Evolutionary conservation across 1,140 invertebrate genomes (phyloP).

Genomic region (Holcopasites calliopsidis): DNA sequence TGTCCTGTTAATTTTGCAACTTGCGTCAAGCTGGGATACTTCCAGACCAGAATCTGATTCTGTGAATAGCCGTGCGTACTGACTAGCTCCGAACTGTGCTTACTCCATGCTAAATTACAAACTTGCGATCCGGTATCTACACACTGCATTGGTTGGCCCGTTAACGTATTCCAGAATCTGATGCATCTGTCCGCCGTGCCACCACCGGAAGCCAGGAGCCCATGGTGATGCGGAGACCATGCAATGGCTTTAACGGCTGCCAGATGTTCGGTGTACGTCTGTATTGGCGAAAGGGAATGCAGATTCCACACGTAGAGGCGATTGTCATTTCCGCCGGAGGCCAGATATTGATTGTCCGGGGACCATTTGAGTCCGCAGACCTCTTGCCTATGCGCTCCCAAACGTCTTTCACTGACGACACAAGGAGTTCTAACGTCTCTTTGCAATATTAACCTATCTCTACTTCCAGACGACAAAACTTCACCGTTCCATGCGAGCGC

Average conservation of each 20-base stretch:
- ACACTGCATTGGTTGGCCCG: slow-evolving; percentile 99
- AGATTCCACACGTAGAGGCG: slow-evolving; percentile 98
- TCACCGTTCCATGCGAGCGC: slow-evolving; percentile 99
- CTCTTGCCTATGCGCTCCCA: slow-evolving; percentile 97
- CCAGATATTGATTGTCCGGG: slow-evolving; percentile 98
- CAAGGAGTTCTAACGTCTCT: slow-evolving; percentile 95
- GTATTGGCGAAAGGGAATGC: slow-evolving; percentile 92
- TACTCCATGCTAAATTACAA: slow-evolving; percentile 99
- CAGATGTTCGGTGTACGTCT: slow-evolving; percentile 98
- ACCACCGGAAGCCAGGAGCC: slow-evolving; percentile 97
- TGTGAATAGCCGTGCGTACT: slow-evolving; percentile 99
- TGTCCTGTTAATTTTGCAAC: slow-evolving; percentile 99
- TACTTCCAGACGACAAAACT: slow-evolving; percentile 96
- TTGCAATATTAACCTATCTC: slow-evolving; percentile 96
- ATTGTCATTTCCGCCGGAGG: slow-evolving; percentile 99
- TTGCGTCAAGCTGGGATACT: slow-evolving; percentile 97
- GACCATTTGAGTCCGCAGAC: slow-evolving; percentile 99
- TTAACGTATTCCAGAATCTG: slow-evolving; percentile 99
- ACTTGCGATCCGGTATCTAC: slow-evolving; percentile 99
- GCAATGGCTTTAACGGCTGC: slow-evolving; percentile 99
- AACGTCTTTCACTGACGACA: slow-evolving; percentile 86
- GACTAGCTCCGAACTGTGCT: slow-evolving; percentile 98
- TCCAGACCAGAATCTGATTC: slow-evolving; percentile 99
- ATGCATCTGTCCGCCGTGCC: slow-evolving; percentile 99
- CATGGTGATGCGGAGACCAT: slow-evolving; percentile 99